Base-by-base conservation (phyloP, 2,113 vertebrate species). In the Seriola quinqueradiata region DNA sequence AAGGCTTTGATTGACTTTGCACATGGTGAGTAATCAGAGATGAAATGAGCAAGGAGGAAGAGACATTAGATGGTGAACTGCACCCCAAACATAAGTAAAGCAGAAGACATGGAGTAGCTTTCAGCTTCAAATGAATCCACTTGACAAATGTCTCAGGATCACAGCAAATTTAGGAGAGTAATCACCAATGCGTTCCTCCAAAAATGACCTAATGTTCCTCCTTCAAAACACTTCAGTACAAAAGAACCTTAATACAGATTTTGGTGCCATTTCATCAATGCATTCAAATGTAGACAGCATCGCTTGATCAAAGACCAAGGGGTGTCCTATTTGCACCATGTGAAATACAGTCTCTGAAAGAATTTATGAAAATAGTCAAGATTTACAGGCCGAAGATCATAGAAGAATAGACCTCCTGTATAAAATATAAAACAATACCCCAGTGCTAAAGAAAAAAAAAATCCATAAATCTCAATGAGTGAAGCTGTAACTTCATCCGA, bases 361-460 rank as follows among this genome's bases (percentile, higher is more conserved):
- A 88, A 91, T 90, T 88, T 89, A 91, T 89, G 87, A 92, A 91
- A 92, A 91, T 90, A 91, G 79, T 86, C 75, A 46, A 84, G 85
- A 90, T 93, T 89, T 90, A 89, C 91, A 93, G 92, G 87, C 72
- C 36, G 75, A 87, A 87, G 72, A 89, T 92, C 85, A 91, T 90
- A 92, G 54, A 92, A 90, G 89, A 93, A 89, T 89, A 89, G 83
- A 93, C 89, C 90, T 90, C 79, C 84, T 90, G 85, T 89, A 91
- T 81, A 92, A 93, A 93, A 92, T 90, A 90, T 86, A 93, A 88
- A 89, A 93, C 75, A 87, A 92, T 75, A 92, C 52, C 72, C 86
- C 90, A 93, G 83, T 89, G 89, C 77, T 79, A 78, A 93, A 90
- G 73, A 70, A 90, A 92, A 28, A 28, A 28, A 85, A 75, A 74